Evolutionary conservation across 2,888 invertebrate genomes (phyloP).

Genomic region (Sympetrum striolatum): DNA sequence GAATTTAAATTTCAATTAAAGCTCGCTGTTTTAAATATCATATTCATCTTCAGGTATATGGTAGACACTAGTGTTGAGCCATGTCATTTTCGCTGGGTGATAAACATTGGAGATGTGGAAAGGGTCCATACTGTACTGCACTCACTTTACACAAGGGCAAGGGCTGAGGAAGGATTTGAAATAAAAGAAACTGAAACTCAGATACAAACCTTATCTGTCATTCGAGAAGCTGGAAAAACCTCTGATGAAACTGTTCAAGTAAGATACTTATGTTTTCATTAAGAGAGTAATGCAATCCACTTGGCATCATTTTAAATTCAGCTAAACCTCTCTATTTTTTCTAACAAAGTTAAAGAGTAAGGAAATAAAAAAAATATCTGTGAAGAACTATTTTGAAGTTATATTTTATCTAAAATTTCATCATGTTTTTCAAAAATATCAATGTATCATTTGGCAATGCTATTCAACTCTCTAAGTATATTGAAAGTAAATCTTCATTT

Average conservation of each 20-base stretch:
- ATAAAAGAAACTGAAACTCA: slow-evolving; percentile 56
- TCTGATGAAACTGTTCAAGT: slow-evolving; percentile 45
- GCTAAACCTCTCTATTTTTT: too few species aligned
- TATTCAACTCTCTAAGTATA: too few species aligned
- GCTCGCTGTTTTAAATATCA: background rate
- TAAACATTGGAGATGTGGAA: slow-evolving; percentile 61
- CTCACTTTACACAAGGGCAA: slow-evolving; percentile 56
- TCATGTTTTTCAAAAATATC: too few species aligned
- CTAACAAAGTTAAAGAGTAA: too few species aligned
- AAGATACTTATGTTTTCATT: background rate
- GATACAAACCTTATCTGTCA: slow-evolving; percentile 51
- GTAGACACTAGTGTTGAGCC: slow-evolving; percentile 61
- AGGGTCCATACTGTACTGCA: slow-evolving; percentile 61
- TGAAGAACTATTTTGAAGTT: too few species aligned
- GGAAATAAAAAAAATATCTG: too few species aligned
- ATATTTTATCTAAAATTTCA: too few species aligned
- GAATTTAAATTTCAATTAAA: too few species aligned
- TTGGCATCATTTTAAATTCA: background rate
- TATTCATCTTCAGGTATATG: slow-evolving; percentile 53
- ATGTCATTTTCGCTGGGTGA: slow-evolving; percentile 60
- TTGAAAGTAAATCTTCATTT: too few species aligned
- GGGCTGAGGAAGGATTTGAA: slow-evolving; percentile 57
- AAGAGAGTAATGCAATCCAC: too few species aligned
- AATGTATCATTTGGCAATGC: too few species aligned
- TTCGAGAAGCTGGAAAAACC: slow-evolving; percentile 44